Evolutionary conservation across 2,888 invertebrate species (phyloP), one percentile per base, ranked within the genome.

Genomic region (Oligia strigilis): DNA sequence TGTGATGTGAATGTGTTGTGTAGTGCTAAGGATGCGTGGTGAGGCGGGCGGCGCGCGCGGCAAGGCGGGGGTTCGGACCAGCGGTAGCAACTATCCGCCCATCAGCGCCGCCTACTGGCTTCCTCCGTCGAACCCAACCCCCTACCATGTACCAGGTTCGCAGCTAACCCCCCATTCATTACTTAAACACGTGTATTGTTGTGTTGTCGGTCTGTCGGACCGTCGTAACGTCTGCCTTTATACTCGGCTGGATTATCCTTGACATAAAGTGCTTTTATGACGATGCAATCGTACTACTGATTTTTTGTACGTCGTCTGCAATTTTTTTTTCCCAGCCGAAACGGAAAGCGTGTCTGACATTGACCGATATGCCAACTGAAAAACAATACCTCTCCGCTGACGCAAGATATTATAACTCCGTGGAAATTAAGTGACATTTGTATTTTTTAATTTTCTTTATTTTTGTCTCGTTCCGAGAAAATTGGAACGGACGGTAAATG

Each of bases 41-140:
- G 97, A 96, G 95, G 94, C 96, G 93, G 97, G 95, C 92, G 96
- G 95, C 91, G 95, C 94, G 19, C 96, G 96, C 90, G 96, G 97
- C 88, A 97, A 96, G 95, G 94, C 96, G 93, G 97, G 95, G 90
- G 95, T 94, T 75, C 64, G 89, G 88, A 93, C 92, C 74, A 85
- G 85, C 90, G 92, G 92, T 80, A 93, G 92, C 94, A 97, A 95
- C 96, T 98, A 98, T 97, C 98, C 98, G 94, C 97, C 98, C 91
- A 98, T 98, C 97, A 98, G 98, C 95, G 98, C 98, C 94, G 98
- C 98, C 94, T 98, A 98, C 97, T 98, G 98, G 98, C 98, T 98
- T 93, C 98, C 98, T 88, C 98, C 98, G 92, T 98, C 98, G 87
- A 98, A 98, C 96, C 98, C 98, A 91, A 98, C 98, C 94, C 98